Evolutionary conservation across 2,113 vertebrate species (phyloP), one percentile per base, ranked within the genome.

Genomic region (Indri indri): DNA sequence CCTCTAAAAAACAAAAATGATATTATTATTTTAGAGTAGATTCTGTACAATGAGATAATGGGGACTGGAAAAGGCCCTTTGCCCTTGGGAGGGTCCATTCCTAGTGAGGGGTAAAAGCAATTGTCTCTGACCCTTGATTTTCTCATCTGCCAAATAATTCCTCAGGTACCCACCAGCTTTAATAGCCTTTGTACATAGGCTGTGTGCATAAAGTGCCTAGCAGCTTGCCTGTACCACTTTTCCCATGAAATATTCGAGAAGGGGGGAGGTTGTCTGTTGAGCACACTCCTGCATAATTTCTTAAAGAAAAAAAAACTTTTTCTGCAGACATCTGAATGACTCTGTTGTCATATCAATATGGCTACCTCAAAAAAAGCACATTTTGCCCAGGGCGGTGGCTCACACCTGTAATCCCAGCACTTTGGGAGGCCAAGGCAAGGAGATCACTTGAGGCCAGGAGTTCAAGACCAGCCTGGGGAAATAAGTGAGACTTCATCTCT

Each of bases 91-190:
- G 52, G 14, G 23, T 32, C 40, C 85, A 13, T 54, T 82, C 42
- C 59, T 13, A 63, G 20, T 11, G 52, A 6, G 18, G n/a, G 50
- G 5, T 42, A 84, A 88, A 91, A 34, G 81, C 45, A 92, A 20
- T 94, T 86, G 32, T 85, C 61, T 81, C 42, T 85, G 52, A 85
- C 71, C 45, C 13, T 96, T 77, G 50, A 17, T 85, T 92, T 96
- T 83, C 81, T 76, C 76, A 59, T 80, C 42, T 47, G 20, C 37
- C 87, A 77, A 88, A 66, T 45, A 63, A 66, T 30, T 37, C 23
- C 59, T 32, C 18, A 81, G 25, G 11, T 52, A n/a, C 57, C 42
- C 23, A 27, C 27, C 70, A 54, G 14, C 27, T 86, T 86, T 88
- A 34, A 68, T 34, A 50, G n/a, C 30, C 34, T 52, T 10, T 3